These are phyloP conservation scores for Geothlypis trichas DNA, from an alignment of 2,113 vertebrate species.

Conservation along the genomic window DNA sequence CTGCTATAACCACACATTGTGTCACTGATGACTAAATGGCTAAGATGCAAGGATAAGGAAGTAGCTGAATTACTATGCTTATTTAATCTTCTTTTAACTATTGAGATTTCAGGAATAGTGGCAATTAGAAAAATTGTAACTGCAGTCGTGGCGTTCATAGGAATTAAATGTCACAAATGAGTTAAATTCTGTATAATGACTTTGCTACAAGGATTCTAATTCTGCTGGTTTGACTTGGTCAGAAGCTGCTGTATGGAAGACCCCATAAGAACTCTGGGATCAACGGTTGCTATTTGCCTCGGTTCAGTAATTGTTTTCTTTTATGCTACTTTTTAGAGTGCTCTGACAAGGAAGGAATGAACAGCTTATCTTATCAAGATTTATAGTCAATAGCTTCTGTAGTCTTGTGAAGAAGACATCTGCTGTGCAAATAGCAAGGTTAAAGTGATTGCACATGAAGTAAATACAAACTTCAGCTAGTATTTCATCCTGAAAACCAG, in stretches of 20 bases:
- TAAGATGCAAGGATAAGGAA: background rate
- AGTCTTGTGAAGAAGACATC: constrained; percentile 75
- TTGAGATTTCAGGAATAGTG: background rate
- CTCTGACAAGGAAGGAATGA: constrained; percentile 77
- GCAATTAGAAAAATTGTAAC: background rate
- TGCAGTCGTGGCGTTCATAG: background rate
- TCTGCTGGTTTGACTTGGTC: background rate
- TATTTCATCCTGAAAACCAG: constrained; percentile 79
- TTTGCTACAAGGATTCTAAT: constrained; percentile 12
- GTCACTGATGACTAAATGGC: background rate
- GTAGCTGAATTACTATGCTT: background rate
- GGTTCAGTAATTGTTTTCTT: constrained; percentile 73
- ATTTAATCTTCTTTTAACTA: background rate
- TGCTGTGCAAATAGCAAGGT: constrained; percentile 79
- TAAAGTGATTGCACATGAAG: constrained; percentile 76
- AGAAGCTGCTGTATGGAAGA: background rate
- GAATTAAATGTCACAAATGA: constrained; percentile 25
- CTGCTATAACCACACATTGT: background rate
- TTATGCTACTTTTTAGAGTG: constrained; percentile 51
- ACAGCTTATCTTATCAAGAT: constrained; percentile 78
- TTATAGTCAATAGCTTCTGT: constrained; percentile 72
- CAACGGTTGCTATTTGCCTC: constrained; percentile 54
- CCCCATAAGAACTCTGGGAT: background rate
- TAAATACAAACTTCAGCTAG: constrained; percentile 79
- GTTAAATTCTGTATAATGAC: background rate